phyloP scores from a whole-genome alignment of 1,140 invertebrate species.

The Pogonognathellus flavescens region DNA sequence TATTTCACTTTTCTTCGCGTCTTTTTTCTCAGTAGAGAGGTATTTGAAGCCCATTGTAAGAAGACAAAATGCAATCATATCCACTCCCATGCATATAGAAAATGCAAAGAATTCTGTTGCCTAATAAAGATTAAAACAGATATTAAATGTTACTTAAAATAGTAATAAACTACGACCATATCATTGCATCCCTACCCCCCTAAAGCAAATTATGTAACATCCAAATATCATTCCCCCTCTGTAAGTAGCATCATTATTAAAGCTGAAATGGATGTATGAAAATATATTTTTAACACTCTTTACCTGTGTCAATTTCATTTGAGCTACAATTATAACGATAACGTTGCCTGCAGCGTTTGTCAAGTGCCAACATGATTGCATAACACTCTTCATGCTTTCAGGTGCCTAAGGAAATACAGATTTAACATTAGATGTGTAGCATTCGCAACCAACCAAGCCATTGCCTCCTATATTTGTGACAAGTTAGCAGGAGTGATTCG shows the following conservation, averaged over 20 bases:
- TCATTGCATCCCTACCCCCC: too few species aligned
- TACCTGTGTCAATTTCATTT: constrained; percentile 71
- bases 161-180: too few species aligned
- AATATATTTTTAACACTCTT: too few species aligned
- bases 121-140: constrained; percentile 72
- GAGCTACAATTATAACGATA: constrained; percentile 88
- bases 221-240: too few species aligned
- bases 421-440: not conserved
- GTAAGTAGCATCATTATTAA: too few species aligned
- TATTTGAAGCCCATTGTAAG: constrained; percentile 83
- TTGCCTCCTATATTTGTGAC: too few species aligned
- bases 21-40: constrained; percentile 68
- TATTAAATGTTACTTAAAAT: too few species aligned
- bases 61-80: constrained; percentile 84
- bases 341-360: constrained; percentile 92
- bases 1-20: constrained; percentile 6
- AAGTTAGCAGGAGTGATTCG: not conserved
- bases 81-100: constrained; percentile 84
- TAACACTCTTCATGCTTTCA: constrained; percentile 89
- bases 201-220: too few species aligned
- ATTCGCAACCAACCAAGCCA: too few species aligned
- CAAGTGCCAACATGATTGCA: constrained; percentile 90
- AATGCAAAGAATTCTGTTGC: constrained; percentile 89
- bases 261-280: too few species aligned
- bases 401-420: constrained; percentile 80